Evolutionary conservation across 2,888 invertebrate species (phyloP).

Genomic region (Coelinius sp.): DNA sequence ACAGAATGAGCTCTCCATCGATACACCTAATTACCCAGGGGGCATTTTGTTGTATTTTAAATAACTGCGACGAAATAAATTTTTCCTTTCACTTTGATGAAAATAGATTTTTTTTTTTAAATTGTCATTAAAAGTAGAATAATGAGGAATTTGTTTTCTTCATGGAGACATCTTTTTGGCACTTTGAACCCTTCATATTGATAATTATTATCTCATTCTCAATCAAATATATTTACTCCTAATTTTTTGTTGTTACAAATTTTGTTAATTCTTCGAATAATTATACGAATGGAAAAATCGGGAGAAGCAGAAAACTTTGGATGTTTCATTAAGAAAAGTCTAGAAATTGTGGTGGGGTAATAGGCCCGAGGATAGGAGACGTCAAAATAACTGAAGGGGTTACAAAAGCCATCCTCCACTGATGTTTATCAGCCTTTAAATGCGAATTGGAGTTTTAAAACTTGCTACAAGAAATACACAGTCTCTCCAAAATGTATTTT

Average conservation of each 20-base stretch:
- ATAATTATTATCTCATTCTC: background rate
- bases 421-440: slow-evolving; percentile 38
- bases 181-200: no score
- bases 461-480: slow-evolving; percentile 17
- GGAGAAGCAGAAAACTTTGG: slow-evolving; percentile 44
- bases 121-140: no score
- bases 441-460: slow-evolving; percentile 31
- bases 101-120: no score
- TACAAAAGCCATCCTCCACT: slow-evolving; percentile 27
- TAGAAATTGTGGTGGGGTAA: slow-evolving; percentile 47
- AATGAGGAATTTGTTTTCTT: no score
- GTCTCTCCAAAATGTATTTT: background rate
- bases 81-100: background rate
- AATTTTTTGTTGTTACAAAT: background rate
- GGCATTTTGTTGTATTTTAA: slow-evolving; percentile 6
- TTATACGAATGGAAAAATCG: background rate
- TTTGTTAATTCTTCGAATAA: background rate
- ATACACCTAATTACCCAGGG: slow-evolving; percentile 34
- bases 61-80: slow-evolving; percentile 10
- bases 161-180: no score
- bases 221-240: background rate
- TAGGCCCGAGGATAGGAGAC: slow-evolving; percentile 58
- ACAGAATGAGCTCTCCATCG: slow-evolving; percentile 25
- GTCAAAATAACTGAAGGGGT: slow-evolving; percentile 54
- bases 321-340: slow-evolving; percentile 52